Conservation (phyloP, 2,113 vertebrate species). For the Siniperca chuatsi region DNA sequence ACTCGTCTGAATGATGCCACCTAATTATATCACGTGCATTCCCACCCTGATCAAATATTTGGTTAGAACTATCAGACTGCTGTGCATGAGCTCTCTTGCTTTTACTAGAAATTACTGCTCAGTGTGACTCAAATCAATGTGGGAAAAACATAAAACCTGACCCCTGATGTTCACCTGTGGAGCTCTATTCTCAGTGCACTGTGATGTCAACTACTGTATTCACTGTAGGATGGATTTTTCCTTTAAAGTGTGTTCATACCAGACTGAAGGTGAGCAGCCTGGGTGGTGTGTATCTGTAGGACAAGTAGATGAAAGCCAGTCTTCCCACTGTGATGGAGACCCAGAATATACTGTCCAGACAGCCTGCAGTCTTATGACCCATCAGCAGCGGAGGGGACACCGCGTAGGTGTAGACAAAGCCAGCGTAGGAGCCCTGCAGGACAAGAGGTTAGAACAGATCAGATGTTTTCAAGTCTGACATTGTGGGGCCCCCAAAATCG, state of each 20-base stretch:
- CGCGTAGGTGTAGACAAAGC: constrained; percentile 94
- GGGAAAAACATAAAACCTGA: background rate
- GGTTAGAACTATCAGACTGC: background rate
- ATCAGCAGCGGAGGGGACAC: constrained; percentile 89
- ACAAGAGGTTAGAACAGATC: background rate
- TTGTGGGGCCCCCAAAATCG: background rate
- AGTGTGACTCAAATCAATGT: background rate
- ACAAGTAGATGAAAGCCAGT: constrained; percentile 91
- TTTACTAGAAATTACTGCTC: background rate
- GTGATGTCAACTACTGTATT: background rate
- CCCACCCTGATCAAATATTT: constrained; percentile 58
- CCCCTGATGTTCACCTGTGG: background rate
- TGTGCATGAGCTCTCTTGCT: background rate
- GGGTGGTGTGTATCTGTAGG: constrained; percentile 86
- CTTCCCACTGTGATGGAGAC: constrained; percentile 92
- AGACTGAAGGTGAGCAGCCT: constrained; percentile 90
- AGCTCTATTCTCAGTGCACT: background rate
- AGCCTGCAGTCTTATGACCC: constrained; percentile 89
- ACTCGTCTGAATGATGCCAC: background rate
- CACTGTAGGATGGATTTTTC: background rate
- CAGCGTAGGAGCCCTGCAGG: constrained; percentile 91
- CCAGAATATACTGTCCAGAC: constrained; percentile 94
- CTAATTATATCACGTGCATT: background rate
- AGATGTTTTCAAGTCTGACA: background rate
- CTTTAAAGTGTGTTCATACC: constrained; percentile 78